phyloP scores from a whole-genome alignment of 2,797 vertebrate species.

The Enteromius fasciolatus region DNA sequence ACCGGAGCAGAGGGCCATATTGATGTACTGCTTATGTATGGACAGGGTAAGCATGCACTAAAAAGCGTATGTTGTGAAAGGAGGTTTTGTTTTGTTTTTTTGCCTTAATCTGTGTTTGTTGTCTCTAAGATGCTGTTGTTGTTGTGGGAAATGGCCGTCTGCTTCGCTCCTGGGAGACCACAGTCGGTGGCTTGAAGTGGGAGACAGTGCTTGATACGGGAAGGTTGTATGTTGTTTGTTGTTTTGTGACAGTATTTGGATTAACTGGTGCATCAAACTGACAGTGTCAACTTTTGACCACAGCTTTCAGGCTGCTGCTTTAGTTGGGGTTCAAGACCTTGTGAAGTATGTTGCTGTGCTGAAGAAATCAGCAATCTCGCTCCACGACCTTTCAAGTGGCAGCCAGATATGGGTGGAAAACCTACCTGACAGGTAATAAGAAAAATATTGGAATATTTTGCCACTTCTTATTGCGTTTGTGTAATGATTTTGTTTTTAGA shows the following conservation, averaged over 20 bases:
- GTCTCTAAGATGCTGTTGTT: conserved; percentile 84
- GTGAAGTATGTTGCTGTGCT: conserved; percentile 87
- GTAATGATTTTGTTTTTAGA: background rate
- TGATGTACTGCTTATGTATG: conserved; percentile 85
- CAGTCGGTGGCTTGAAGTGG: conserved; percentile 94
- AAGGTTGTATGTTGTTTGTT: conserved; percentile 76
- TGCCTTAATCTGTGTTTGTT: background rate
- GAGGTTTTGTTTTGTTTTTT: background rate
- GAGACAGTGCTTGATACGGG: conserved; percentile 89
- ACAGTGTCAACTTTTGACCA: background rate
- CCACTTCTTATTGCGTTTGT: background rate
- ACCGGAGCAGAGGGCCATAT: conserved; percentile 85
- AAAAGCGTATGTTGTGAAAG: background rate
- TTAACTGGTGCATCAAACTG: background rate
- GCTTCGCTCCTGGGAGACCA: conserved; percentile 94
- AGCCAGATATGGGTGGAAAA: conserved; percentile 94
- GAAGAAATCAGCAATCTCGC: conserved; percentile 85
- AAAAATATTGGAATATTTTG: background rate
- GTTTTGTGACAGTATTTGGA: background rate
- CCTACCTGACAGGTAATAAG: conserved; percentile 87
- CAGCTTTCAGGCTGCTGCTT: conserved; percentile 87
- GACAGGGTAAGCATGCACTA: conserved; percentile 80
- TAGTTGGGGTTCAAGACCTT: conserved; percentile 84
- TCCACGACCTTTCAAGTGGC: conserved; percentile 92
- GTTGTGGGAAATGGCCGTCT: conserved; percentile 87